phyloP scores from a whole-genome alignment of 2,888 invertebrate genomes.

The Scaptodrosophila latifasciaeformis region DNA sequence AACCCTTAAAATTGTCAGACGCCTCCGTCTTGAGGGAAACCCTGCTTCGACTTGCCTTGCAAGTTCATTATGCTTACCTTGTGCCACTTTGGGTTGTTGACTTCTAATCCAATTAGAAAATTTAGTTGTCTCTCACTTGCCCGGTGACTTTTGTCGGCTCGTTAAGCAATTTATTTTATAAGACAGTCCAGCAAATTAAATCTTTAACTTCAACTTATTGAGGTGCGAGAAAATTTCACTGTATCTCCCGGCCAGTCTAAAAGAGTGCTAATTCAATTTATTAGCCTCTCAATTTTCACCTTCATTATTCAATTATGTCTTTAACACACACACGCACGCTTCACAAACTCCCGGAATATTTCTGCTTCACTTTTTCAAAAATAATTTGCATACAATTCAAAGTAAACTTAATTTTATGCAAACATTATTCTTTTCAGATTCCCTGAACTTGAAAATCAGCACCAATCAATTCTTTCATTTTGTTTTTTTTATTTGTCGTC shows the following conservation, averaged over 20 bases:
- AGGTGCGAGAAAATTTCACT: conserved; percentile 19
- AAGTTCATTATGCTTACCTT: conserved; percentile 55
- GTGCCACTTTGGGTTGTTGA: conserved; percentile 42
- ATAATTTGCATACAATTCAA: conserved; percentile 20
- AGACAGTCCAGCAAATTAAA: conserved; percentile 24
- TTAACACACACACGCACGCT: conserved; percentile 38
- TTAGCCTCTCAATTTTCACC: conserved; percentile 66
- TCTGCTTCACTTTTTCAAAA: no score
- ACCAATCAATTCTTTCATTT: conserved; percentile 37
- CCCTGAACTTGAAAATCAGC: conserved; percentile 43
- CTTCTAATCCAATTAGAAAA: conserved; percentile 65
- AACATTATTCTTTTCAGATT: conserved; percentile 19
- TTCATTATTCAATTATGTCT: conserved; percentile 64
- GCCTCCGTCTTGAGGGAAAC: conserved; percentile 9
- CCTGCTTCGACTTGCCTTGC: conserved; percentile 22
- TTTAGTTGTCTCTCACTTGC: conserved; percentile 30
- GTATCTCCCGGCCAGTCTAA: conserved; percentile 15
- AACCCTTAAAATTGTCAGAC: neutral
- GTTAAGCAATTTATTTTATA: conserved; percentile 44
- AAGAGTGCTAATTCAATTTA: conserved; percentile 55
- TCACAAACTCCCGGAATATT: conserved; percentile 21
- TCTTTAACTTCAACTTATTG: no score
- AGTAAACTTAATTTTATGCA: conserved; percentile 34
- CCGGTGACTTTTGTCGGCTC: conserved; percentile 35
- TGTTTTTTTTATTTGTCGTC: no score